A percentile compares a stretch with the other conserved stretches of the same genome.
These are phyloP conservation scores for Sterrhoptilus dennistouni DNA, from an alignment of 2,113 vertebrate species.

Conservation along the genomic window DNA sequence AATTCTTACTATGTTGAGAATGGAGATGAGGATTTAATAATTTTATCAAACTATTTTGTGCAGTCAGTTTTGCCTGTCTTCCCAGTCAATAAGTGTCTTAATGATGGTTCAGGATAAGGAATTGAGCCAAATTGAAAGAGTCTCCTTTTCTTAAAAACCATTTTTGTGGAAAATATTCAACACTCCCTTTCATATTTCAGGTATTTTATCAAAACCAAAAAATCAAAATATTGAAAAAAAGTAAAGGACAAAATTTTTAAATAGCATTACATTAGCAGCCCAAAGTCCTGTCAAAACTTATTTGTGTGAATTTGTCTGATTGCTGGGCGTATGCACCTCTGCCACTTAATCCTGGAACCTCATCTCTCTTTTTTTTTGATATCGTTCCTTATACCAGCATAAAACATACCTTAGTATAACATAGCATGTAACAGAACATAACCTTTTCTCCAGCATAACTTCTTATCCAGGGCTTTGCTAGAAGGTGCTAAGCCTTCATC, in stretches of 20 bases:
- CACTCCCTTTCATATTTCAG: not conserved
- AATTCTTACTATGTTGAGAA: not conserved
- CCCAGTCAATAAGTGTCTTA: not conserved
- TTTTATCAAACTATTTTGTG: not conserved
- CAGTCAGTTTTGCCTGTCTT: not conserved
- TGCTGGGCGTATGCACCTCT: rapidly evolving
- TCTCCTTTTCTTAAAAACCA: not conserved
- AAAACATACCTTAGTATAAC: not conserved
- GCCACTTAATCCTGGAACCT: not conserved
- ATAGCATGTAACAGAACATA: not conserved
- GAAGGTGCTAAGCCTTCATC: conserved; percentile 44
- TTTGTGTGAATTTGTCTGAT: not conserved
- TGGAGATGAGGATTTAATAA: not conserved
- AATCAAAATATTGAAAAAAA: not conserved
- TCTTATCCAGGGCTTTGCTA: not conserved
- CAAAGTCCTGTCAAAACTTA: not conserved
- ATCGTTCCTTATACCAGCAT: not conserved
- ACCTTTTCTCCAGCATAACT: not conserved
- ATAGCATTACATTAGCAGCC: not conserved
- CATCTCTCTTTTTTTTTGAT: not conserved
- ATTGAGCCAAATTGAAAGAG: not conserved
- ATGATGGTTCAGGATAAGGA: not conserved
- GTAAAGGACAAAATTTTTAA: not conserved
- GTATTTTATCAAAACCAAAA: not conserved
- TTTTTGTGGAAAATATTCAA: not conserved